phyloP scores from a whole-genome alignment of 2,888 invertebrate genomes.

The Deladenus siricidicola region DNA sequence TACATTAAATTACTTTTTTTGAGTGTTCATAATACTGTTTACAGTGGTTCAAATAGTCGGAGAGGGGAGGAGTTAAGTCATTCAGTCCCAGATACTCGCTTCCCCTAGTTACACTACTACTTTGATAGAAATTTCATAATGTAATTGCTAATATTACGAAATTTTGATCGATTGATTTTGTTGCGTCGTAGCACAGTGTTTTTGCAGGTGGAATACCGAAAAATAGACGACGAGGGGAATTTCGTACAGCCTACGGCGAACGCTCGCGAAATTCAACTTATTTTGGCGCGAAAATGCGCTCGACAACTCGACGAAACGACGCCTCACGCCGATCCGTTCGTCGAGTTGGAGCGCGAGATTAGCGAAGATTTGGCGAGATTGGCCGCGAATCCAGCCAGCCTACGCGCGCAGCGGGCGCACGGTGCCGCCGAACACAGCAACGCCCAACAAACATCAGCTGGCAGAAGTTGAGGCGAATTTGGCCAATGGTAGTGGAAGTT shows the following conservation, averaged over 20 bases:
- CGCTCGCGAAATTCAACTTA: slow-evolving; percentile 32
- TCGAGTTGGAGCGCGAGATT: neutral
- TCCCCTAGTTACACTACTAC: too few relatives aligned
- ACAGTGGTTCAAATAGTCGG: too few relatives aligned
- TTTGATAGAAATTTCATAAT: neutral
- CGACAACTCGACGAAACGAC: too few relatives aligned
- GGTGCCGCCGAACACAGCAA: neutral
- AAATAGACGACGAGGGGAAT: slow-evolving; percentile 5
- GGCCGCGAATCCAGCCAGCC: neutral
- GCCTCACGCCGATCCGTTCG: neutral
- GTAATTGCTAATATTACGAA: slow-evolving; percentile 3
- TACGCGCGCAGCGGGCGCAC: neutral
- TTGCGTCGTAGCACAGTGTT: too few relatives aligned
- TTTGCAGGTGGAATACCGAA: slow-evolving; percentile 5
- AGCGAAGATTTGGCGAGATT: neutral
- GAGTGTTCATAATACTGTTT: too few relatives aligned
- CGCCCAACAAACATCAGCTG: too few relatives aligned
- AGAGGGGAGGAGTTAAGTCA: too few relatives aligned
- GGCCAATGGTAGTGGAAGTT: neutral
- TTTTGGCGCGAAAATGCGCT: slow-evolving; percentile 30
- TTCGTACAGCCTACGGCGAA: neutral
- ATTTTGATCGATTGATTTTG: too few relatives aligned
- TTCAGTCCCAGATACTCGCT: too few relatives aligned
- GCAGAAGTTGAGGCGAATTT: too few relatives aligned
- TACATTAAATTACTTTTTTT: too few relatives aligned